Evolutionary conservation across 2,888 invertebrate genomes (phyloP).

Genomic region (Caenorhabditis sp.): DNA sequence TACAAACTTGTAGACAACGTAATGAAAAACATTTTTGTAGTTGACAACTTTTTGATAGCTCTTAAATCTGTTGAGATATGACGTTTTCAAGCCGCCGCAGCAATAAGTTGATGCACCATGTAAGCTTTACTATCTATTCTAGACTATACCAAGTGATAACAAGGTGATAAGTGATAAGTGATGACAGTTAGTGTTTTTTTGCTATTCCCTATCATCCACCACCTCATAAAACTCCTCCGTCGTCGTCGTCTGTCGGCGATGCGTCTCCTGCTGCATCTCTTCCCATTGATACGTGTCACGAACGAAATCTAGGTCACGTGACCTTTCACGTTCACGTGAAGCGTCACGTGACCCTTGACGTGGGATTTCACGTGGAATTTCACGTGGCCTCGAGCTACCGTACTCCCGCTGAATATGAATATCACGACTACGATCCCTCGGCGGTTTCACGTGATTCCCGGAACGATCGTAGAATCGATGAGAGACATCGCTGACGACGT

Average conservation of each 20-base stretch:
- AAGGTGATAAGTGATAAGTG: neutral
- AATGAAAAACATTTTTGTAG: too few species aligned
- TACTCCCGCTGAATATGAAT: constrained; percentile 67
- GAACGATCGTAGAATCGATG: constrained; percentile 73
- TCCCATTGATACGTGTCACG: constrained; percentile 53
- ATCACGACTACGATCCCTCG: constrained; percentile 46
- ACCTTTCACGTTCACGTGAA: neutral
- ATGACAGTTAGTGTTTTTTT: too few species aligned
- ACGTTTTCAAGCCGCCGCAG: too few species aligned
- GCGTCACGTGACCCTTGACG: too few species aligned
- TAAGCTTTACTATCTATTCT: too few species aligned
- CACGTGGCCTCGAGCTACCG: neutral
- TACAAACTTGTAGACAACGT: neutral
- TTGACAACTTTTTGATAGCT: too few species aligned
- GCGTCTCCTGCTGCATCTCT: constrained; percentile 28
- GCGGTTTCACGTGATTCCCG: constrained; percentile 60
- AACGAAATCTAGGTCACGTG: constrained; percentile 40
- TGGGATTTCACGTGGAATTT: too few species aligned
- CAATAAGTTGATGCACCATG: too few species aligned
- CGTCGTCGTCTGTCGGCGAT: constrained; percentile 27
- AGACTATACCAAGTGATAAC: too few species aligned
- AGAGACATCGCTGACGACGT: constrained; percentile 56
- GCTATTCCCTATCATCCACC: constrained; percentile 21
- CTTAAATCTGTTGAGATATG: too few species aligned
- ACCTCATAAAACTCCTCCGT: constrained; percentile 48